Conservation (phyloP, 2,888 invertebrate species). For the Drosophila setosimentum region DNA sequence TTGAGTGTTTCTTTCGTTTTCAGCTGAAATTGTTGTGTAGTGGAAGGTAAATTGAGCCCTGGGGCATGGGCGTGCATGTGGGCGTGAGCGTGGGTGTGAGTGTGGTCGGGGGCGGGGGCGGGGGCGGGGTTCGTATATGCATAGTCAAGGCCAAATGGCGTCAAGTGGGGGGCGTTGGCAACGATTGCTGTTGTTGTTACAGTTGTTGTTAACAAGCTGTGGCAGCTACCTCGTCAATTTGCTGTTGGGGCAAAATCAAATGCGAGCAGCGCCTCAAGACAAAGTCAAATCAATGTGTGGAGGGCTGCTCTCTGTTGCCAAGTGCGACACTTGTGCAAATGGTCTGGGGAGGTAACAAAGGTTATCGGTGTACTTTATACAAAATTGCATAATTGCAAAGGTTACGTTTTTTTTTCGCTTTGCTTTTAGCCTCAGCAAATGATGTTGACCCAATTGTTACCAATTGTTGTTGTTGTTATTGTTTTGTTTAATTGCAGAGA, state of each 20-base stretch:
- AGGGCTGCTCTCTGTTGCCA: constrained; percentile 6
- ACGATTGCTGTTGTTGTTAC: constrained; percentile 49
- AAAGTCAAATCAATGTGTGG: constrained; percentile 45
- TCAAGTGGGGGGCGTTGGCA: constrained; percentile 57
- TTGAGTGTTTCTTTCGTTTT: constrained; percentile 50
- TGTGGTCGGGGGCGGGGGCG: background rate
- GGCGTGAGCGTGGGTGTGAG: background rate
- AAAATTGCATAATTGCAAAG: constrained; percentile 70
- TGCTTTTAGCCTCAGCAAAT: constrained; percentile 37
- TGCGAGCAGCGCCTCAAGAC: constrained; percentile 55
- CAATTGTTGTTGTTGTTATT: background rate
- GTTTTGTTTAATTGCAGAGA: constrained; percentile 86
- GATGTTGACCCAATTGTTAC: constrained; percentile 36
- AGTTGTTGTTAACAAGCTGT: constrained; percentile 66
- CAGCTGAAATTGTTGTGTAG: constrained; percentile 22
- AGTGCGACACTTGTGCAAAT: constrained; percentile 37
- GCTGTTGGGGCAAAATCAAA: constrained; percentile 56
- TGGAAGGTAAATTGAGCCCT: constrained; percentile 36
- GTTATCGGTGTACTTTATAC: constrained; percentile 59
- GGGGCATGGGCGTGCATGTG: constrained; percentile 11
- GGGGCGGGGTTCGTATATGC: background rate
- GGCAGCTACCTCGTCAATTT: constrained; percentile 65
- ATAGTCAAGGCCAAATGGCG: constrained; percentile 61
- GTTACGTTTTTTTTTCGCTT: constrained; percentile 17
- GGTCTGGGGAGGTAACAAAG: constrained; percentile 29